Evolutionary conservation across 2,797 vertebrate species (phyloP).

Genomic region (Paguma larvata): DNA sequence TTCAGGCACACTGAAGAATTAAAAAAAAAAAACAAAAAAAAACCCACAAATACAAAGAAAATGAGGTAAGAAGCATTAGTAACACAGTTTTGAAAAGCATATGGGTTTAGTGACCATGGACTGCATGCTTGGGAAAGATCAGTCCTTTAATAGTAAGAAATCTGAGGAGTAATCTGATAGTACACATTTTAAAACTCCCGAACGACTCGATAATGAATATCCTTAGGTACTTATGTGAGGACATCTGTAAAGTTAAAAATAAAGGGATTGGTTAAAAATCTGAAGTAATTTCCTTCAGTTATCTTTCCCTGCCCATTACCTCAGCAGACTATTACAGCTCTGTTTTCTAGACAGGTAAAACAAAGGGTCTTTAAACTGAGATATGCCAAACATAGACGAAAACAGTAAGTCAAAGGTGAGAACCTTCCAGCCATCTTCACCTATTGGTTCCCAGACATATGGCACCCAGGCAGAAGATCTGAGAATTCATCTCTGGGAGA

Average conservation of each 20-base stretch:
- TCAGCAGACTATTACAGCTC: background rate
- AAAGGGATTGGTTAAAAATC: background rate
- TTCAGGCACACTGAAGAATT: too few relatives aligned
- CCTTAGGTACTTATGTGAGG: background rate
- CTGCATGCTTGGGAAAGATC: background rate
- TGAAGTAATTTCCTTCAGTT: background rate
- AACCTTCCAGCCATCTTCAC: background rate
- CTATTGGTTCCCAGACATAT: background rate
- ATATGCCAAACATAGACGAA: background rate
- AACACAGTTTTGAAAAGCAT: background rate
- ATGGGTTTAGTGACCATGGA: background rate
- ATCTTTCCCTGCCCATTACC: background rate
- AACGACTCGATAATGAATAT: background rate
- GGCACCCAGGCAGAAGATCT: background rate
- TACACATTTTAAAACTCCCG: background rate
- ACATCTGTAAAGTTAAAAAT: background rate
- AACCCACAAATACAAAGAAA: conserved; percentile 16
- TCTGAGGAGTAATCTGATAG: background rate
- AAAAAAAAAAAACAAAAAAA: background rate
- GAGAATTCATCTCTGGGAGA: background rate
- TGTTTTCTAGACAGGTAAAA: background rate
- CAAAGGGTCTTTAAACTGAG: background rate
- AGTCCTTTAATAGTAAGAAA: background rate
- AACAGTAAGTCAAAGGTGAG: background rate
- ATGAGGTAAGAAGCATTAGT: background rate